These are phyloP conservation scores for Torymus tubicola DNA, from an alignment of 2,888 invertebrate genomes.

Conservation along the genomic window DNA sequence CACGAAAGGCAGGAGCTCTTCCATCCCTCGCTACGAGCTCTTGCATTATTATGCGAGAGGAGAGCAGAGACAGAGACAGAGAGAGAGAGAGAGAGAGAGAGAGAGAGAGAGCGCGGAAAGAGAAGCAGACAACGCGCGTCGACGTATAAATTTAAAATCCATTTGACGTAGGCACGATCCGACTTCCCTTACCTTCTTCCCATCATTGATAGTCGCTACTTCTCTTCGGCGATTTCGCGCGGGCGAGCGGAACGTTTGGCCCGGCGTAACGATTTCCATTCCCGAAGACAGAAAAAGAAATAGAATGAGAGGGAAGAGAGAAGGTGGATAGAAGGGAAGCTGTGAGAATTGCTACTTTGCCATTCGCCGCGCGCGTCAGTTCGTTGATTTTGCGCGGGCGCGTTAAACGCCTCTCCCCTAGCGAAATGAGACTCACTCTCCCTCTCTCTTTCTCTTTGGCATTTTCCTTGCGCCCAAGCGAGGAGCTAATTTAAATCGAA, in stretches of 20 bases:
- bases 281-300: neutral
- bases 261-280: slow-evolving; percentile 20
- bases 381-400: slow-evolving; percentile 28
- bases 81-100: too few species aligned
- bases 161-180: neutral
- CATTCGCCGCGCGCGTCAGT: slow-evolving; percentile 18
- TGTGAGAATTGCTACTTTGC: slow-evolving; percentile 28
- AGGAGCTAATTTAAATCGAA: slow-evolving; percentile 53
- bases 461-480: too few species aligned
- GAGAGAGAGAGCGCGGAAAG: too few species aligned
- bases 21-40: neutral
- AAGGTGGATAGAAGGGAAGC: neutral
- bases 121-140: neutral
- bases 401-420: neutral
- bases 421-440: slow-evolving; percentile 40
- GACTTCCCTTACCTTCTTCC: neutral
- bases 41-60: neutral
- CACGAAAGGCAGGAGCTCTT: slow-evolving; percentile 3
- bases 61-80: neutral
- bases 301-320: too few species aligned
- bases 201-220: slow-evolving; percentile 4
- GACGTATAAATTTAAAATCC: slow-evolving; percentile 18
- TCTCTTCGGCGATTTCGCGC: neutral
- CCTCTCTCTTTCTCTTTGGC: slow-evolving; percentile 13
- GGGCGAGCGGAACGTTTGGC: neutral